A percentile compares a stretch with the other conserved stretches of the same genome.
Conservation (phyloP, 2,888 invertebrate species). For the Agrotis clavis region DNA sequence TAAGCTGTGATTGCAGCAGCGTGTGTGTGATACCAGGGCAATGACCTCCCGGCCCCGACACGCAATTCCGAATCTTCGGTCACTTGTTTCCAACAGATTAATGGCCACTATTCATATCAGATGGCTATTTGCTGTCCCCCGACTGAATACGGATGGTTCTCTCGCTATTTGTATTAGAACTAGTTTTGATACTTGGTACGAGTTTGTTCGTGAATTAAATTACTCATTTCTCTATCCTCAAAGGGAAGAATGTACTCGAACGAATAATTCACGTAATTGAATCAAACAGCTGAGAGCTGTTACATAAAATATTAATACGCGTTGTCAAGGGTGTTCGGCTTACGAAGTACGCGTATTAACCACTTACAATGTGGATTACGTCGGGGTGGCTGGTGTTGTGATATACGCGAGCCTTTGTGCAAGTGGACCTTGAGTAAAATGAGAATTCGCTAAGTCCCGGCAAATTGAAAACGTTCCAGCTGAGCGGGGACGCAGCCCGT, state of each 20-base stretch:
- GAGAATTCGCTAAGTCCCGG: conserved; percentile 78
- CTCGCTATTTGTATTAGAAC: conserved; percentile 65
- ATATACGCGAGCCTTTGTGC: conserved; percentile 78
- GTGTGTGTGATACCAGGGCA: conserved; percentile 61
- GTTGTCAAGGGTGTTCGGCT: conserved; percentile 51
- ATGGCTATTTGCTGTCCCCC: conserved; percentile 70
- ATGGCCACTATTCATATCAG: conserved; percentile 74
- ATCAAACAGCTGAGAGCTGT: conserved; percentile 43
- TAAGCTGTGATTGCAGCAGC: too few species aligned
- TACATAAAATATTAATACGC: conserved; percentile 60
- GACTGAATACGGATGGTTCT: conserved; percentile 54
- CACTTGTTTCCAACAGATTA: conserved; percentile 77
- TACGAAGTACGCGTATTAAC: conserved; percentile 65
- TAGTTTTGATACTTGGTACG: conserved; percentile 33
- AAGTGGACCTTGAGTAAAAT: conserved; percentile 76
- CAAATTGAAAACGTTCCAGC: conserved; percentile 81
- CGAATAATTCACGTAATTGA: conserved; percentile 63
- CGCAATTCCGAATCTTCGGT: conserved; percentile 70
- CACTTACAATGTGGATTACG: conserved; percentile 72
- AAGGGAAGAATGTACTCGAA: conserved; percentile 40
- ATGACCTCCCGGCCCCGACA: conserved; percentile 62
- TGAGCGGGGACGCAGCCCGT: conserved; percentile 73
- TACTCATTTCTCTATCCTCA: conserved; percentile 48
- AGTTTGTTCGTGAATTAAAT: conserved; percentile 24
- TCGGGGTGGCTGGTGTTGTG: conserved; percentile 71